Conservation (phyloP, 2,113 vertebrate species). For the Chionodraco myersi region DNA sequence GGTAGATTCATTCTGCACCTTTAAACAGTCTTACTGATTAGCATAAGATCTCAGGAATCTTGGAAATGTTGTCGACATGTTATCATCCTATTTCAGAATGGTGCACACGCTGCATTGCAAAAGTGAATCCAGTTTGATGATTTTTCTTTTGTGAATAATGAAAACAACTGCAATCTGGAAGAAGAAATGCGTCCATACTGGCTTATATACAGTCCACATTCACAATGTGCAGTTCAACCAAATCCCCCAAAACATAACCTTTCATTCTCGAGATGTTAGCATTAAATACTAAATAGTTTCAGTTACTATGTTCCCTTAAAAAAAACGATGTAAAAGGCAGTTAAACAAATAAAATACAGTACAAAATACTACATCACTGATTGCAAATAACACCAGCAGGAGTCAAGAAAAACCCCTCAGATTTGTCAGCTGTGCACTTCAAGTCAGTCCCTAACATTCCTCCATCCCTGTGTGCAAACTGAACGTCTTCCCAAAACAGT, state of each 20-base stretch:
- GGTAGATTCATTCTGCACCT: neutral
- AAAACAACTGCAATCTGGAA: constrained; percentile 5
- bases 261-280: constrained; percentile 14
- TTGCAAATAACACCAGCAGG: constrained; percentile 56
- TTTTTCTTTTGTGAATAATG: neutral
- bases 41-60: constrained; percentile 6
- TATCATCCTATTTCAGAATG: neutral
- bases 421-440: constrained; percentile 52
- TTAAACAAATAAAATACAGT: constrained; percentile 57
- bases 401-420: constrained; percentile 26
- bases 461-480: constrained; percentile 23
- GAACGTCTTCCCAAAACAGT: neutral
- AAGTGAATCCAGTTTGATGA: constrained; percentile 8
- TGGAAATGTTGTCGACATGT: constrained; percentile 17
- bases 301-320: constrained; percentile 40
- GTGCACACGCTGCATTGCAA: constrained; percentile 10
- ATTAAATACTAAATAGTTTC: constrained; percentile 27
- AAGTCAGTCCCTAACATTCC: constrained; percentile 34
- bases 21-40: neutral
- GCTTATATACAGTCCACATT: constrained; percentile 19
- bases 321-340: constrained; percentile 33
- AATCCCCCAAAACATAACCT: constrained; percentile 9
- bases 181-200: constrained; percentile 25
- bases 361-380: constrained; percentile 64
- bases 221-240: constrained; percentile 4